Conservation (phyloP, 2,797 vertebrate genomes). For the Sebastes kiyomatsui region DNA sequence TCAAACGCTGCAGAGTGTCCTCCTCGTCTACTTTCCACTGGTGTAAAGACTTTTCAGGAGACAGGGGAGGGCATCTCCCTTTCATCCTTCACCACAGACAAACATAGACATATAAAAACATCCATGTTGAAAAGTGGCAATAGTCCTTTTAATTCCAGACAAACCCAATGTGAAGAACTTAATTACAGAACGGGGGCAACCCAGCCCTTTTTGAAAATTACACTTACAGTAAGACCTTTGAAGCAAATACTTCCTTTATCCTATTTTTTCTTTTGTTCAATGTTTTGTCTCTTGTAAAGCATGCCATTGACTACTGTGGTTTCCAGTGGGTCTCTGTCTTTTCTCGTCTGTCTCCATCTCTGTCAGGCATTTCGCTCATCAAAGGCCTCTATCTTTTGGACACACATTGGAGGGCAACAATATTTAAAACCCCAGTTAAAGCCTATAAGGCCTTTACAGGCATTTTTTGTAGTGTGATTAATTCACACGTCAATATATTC, state of each 20-base stretch:
- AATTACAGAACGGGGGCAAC: constrained; percentile 83
- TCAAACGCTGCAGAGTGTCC: constrained; percentile 65
- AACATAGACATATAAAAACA: constrained; percentile 84
- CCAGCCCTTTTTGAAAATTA: constrained; percentile 80
- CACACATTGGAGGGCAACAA: constrained; percentile 18
- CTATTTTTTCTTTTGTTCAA: constrained; percentile 78
- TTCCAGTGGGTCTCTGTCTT: constrained; percentile 64
- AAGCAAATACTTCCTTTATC: constrained; percentile 79
- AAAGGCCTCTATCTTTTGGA: constrained; percentile 54
- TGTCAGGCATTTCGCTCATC: constrained; percentile 51
- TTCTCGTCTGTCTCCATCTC: constrained; percentile 54
- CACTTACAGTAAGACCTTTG: constrained; percentile 83
- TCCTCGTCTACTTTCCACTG: constrained; percentile 71
- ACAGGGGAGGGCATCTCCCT: constrained; percentile 72
- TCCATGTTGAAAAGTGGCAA: constrained; percentile 80
- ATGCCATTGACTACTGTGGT: constrained; percentile 77
- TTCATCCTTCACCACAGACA: constrained; percentile 83
- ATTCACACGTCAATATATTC: too few species aligned
- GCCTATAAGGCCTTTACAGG: too few species aligned
- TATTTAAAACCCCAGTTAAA: constrained; percentile 10
- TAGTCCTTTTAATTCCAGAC: constrained; percentile 83
- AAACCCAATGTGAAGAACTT: constrained; percentile 80
- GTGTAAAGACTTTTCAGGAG: constrained; percentile 75
- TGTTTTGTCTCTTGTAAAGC: constrained; percentile 78
- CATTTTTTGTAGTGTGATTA: too few species aligned